Percentiles rank a stretch among this genome's conserved stretches.
phyloP scores from a whole-genome alignment of 2,888 invertebrate genomes.

The Polia nebulosa region DNA sequence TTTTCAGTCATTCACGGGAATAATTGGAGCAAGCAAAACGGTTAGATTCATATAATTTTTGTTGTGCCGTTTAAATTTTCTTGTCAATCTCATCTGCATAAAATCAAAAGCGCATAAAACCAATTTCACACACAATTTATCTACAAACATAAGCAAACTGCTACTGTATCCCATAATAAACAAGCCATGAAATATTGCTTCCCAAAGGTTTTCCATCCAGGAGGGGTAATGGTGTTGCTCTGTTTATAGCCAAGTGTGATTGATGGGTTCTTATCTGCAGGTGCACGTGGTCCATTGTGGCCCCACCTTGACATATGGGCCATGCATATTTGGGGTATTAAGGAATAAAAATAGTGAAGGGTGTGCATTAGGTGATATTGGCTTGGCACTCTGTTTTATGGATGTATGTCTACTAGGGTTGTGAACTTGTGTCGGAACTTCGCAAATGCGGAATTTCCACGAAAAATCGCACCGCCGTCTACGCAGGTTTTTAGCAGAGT shows the following conservation, averaged over 20 bases:
- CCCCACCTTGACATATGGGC: conserved; percentile 79
- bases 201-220: conserved; percentile 61
- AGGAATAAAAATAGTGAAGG: conserved; percentile 62
- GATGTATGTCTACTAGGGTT: neutral
- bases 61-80: neutral
- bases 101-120: conserved; percentile 4
- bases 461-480: neutral
- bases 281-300: conserved; percentile 73
- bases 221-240: conserved; percentile 64
- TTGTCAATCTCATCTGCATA: neutral
- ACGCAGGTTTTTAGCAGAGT: neutral
- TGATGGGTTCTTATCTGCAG: conserved; percentile 86
- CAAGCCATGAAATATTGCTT: conserved; percentile 75
- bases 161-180: conserved; percentile 66
- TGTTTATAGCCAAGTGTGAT: conserved; percentile 87
- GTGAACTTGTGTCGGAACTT: neutral
- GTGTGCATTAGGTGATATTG: conserved; percentile 57
- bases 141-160: conserved; percentile 36
- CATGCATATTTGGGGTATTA: conserved; percentile 77
- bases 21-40: conserved; percentile 9
- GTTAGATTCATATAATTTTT: conserved; percentile 4
- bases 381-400: conserved; percentile 29
- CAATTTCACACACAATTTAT: conserved; percentile 53
- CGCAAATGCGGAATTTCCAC: neutral
- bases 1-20: neutral